phyloP scores from a whole-genome alignment of 2,113 vertebrate species.

The Narcine bancroftii region DNA sequence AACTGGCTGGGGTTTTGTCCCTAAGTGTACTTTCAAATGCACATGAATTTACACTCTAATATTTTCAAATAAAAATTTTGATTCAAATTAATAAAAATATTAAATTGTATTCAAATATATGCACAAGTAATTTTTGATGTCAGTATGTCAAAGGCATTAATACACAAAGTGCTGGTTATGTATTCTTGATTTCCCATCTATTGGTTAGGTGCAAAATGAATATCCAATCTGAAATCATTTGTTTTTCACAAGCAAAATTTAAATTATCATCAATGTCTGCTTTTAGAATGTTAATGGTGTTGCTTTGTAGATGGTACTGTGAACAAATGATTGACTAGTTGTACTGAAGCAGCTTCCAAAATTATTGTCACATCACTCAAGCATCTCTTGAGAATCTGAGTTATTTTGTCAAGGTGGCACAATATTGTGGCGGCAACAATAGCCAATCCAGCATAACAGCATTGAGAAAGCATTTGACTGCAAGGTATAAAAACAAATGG shows the following conservation, averaged over 20 bases:
- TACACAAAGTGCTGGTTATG: not conserved
- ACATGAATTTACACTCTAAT: too few relatives aligned
- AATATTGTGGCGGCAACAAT: not conserved
- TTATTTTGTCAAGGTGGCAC: not conserved
- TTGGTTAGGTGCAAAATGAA: not conserved
- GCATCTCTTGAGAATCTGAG: not conserved
- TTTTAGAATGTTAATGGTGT: not conserved
- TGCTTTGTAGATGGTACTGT: constrained; percentile 23
- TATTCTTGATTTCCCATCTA: not conserved
- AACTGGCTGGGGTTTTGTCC: too few relatives aligned
- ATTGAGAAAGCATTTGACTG: not conserved
- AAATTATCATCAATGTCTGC: not conserved
- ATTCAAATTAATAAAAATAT: too few relatives aligned
- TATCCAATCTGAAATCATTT: not conserved
- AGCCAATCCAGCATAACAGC: not conserved
- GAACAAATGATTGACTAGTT: not conserved
- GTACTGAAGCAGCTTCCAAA: not conserved
- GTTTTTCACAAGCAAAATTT: not conserved
- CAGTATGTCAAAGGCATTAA: not conserved
- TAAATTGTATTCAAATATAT: too few relatives aligned
- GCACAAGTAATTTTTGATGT: not conserved
- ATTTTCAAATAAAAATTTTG: too few relatives aligned
- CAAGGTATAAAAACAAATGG: not conserved
- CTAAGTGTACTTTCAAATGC: too few relatives aligned
- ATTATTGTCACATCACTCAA: not conserved